Evolutionary conservation across 2,888 invertebrate species (phyloP).

Genomic region (Dryobotodes eremita): DNA sequence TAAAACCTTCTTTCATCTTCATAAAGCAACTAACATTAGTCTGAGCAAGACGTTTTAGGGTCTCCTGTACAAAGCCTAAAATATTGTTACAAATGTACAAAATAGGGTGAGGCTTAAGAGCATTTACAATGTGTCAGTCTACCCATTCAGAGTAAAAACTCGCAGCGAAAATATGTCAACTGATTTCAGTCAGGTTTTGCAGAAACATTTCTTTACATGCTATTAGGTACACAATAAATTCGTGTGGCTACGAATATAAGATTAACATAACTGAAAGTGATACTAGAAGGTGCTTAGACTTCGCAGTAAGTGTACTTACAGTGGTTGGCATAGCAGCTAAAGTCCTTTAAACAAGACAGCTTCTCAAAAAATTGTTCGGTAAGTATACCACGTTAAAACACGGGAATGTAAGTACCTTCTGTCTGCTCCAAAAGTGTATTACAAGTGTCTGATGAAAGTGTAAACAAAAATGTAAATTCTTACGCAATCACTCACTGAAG

Average conservation of each 20-base stretch:
- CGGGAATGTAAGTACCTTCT: background rate
- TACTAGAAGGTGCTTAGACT: background rate
- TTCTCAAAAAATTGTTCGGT: background rate
- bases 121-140: slow-evolving; percentile 32
- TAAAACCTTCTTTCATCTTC: slow-evolving; percentile 1
- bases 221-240: slow-evolving; percentile 8
- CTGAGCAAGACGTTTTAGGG: slow-evolving; percentile 13
- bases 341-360: background rate
- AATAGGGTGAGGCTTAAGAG: slow-evolving; percentile 7
- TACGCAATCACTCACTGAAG: too few species aligned
- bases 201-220: slow-evolving; percentile 19
- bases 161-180: slow-evolving; percentile 23
- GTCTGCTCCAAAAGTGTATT: background rate
- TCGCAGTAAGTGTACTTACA: slow-evolving; percentile 16
- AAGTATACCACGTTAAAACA: background rate
- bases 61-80: slow-evolving; percentile 26
- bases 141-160: slow-evolving; percentile 15
- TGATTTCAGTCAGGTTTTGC: slow-evolving; percentile 18
- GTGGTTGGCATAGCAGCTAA: slow-evolving; percentile 6
- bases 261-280: slow-evolving; percentile 7
- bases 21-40: slow-evolving; percentile 1
- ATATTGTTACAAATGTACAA: slow-evolving; percentile 28
- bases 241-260: background rate
- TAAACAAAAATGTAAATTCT: too few species aligned
- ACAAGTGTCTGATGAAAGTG: too few species aligned